phyloP scores from a whole-genome alignment of 2,888 invertebrate species.

The Apocheima hispidaria region DNA sequence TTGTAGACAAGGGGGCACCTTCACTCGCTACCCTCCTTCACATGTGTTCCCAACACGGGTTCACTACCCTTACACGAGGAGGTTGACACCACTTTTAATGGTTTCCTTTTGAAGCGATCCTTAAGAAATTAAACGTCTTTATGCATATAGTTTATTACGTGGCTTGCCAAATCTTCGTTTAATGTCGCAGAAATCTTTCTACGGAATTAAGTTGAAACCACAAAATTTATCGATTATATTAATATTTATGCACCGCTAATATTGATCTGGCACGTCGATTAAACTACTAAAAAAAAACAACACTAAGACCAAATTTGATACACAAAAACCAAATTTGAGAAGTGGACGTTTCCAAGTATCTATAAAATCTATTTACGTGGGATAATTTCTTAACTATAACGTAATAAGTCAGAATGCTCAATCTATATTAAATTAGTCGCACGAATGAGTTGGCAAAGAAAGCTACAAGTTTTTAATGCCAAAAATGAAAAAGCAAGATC shows the following conservation, averaged over 20 bases:
- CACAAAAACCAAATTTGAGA: slow-evolving; percentile 8
- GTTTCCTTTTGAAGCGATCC: slow-evolving; percentile 17
- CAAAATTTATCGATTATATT: background rate
- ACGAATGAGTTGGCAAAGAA: slow-evolving; percentile 21
- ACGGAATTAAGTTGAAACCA: background rate
- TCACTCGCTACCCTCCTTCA: slow-evolving; percentile 33
- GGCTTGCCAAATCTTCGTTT: background rate
- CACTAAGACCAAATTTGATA: too few species aligned
- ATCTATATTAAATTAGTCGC: slow-evolving; percentile 17
- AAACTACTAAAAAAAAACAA: background rate
- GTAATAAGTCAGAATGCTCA: background rate
- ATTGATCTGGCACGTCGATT: background rate
- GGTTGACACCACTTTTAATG: slow-evolving; percentile 30
- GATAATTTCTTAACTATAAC: background rate
- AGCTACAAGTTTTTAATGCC: slow-evolving; percentile 16
- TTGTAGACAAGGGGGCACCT: slow-evolving; percentile 38
- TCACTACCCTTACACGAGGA: slow-evolving; percentile 38
- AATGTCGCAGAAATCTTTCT: background rate
- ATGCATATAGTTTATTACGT: background rate
- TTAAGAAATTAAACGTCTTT: slow-evolving; percentile 5
- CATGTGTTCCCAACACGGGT: slow-evolving; percentile 35
- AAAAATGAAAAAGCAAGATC: slow-evolving; percentile 37
- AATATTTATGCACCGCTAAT: background rate
- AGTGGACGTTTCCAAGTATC: slow-evolving; percentile 1
- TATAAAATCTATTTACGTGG: background rate